Evolutionary conservation across 2,797 vertebrate species (phyloP).

Genomic region (Taeniopygia guttata): DNA sequence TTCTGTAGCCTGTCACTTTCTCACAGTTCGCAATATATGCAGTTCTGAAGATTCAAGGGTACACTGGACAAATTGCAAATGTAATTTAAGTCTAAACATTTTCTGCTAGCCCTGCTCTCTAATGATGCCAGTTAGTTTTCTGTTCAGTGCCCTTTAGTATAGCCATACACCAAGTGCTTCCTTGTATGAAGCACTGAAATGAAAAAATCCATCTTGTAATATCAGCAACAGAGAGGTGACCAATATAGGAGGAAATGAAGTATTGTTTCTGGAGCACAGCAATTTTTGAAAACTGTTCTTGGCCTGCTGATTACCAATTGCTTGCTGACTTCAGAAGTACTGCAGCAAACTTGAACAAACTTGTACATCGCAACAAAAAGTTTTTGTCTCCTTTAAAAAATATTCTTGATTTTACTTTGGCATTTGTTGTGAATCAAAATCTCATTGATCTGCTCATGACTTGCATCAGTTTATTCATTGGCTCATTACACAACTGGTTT

Average conservation of each 20-base stretch:
- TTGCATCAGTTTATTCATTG: background rate
- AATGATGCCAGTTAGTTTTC: background rate
- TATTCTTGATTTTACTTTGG: background rate
- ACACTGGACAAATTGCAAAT: background rate
- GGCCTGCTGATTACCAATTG: background rate
- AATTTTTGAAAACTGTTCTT: slow-evolving; percentile 12
- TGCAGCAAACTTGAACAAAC: background rate
- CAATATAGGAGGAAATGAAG: background rate
- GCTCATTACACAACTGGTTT: background rate
- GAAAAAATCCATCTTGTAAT: background rate
- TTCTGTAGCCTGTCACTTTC: background rate
- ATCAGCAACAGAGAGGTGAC: background rate
- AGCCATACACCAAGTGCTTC: background rate
- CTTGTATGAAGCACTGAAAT: background rate
- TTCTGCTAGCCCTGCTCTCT: background rate
- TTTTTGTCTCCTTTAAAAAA: background rate
- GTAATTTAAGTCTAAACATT: background rate
- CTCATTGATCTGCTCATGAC: background rate
- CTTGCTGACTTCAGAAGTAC: background rate
- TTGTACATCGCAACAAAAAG: background rate
- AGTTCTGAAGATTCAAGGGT: background rate
- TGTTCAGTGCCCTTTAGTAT: background rate
- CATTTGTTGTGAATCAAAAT: background rate
- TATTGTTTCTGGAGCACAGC: background rate
- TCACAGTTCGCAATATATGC: background rate